Evolutionary conservation across 2,888 invertebrate species (phyloP).

Genomic region (Sycophila texana): DNA sequence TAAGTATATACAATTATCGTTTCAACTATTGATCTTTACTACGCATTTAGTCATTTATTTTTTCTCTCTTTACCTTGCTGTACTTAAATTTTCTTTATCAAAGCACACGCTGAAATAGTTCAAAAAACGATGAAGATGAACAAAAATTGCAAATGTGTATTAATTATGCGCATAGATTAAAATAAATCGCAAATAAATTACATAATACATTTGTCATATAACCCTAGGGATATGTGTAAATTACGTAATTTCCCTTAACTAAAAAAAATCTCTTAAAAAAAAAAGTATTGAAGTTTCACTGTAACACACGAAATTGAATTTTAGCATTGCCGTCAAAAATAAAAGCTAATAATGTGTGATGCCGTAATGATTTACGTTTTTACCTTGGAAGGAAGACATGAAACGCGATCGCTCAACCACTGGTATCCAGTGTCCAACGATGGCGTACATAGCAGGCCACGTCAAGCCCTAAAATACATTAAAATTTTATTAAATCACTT

Average conservation of each 20-base stretch:
- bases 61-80: too few relatives aligned
- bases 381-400: slow-evolving; percentile 86
- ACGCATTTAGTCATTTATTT: too few relatives aligned
- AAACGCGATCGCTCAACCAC: slow-evolving; percentile 83
- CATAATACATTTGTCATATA: too few relatives aligned
- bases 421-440: slow-evolving; percentile 85
- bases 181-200: too few relatives aligned
- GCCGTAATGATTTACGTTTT: slow-evolving; percentile 40
- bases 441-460: slow-evolving; percentile 87
- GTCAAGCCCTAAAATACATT: slow-evolving; percentile 79
- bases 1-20: too few relatives aligned
- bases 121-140: too few relatives aligned
- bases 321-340: slow-evolving; percentile 58
- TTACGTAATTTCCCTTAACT: slow-evolving; percentile 51
- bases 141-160: too few relatives aligned
- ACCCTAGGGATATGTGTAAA: too few relatives aligned
- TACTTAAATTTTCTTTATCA: too few relatives aligned
- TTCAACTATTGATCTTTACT: too few relatives aligned
- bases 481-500: not conserved
- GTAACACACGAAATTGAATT: slow-evolving; percentile 70
- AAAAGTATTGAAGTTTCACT: slow-evolving; percentile 73
- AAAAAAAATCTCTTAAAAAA: slow-evolving; percentile 35
- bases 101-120: too few relatives aligned
- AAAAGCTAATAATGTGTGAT: not conserved
- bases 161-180: too few relatives aligned